phyloP scores from a whole-genome alignment of 2,113 vertebrate species.

The Mesembrinibis cayennensis region DNA sequence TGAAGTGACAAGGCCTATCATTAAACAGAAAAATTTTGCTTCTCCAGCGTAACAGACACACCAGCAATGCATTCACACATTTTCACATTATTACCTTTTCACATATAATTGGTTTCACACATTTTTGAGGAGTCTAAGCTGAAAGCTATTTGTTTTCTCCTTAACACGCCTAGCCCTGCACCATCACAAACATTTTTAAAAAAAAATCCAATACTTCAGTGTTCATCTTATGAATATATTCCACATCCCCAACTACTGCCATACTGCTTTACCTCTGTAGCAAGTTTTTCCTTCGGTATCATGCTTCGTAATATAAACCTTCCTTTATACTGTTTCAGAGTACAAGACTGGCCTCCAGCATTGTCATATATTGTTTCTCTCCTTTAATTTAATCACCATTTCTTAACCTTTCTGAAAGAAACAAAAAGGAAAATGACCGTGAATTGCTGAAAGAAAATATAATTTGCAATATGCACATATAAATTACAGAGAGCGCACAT shows the following conservation, averaged over 20 bases:
- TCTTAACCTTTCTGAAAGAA: neutral
- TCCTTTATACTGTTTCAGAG: neutral
- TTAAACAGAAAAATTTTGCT: neutral
- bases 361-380: neutral
- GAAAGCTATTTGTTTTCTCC: neutral
- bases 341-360: neutral
- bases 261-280: neutral
- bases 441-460: neutral
- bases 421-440: neutral
- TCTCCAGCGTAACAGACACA: neutral
- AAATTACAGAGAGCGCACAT: neutral
- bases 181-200: neutral
- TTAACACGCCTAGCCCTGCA: neutral
- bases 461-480: neutral
- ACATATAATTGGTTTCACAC: slow-evolving; percentile 2
- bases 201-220: neutral
- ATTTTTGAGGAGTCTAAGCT: neutral
- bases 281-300: neutral
- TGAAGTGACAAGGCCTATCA: slow-evolving; percentile 30
- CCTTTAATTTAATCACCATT: neutral
- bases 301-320: neutral
- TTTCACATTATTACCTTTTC: slow-evolving; percentile 1
- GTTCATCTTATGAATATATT: neutral
- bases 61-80: neutral
- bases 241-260: neutral